Conservation (phyloP, 2,113 vertebrate genomes). For the Thinocorus orbignyianus region DNA sequence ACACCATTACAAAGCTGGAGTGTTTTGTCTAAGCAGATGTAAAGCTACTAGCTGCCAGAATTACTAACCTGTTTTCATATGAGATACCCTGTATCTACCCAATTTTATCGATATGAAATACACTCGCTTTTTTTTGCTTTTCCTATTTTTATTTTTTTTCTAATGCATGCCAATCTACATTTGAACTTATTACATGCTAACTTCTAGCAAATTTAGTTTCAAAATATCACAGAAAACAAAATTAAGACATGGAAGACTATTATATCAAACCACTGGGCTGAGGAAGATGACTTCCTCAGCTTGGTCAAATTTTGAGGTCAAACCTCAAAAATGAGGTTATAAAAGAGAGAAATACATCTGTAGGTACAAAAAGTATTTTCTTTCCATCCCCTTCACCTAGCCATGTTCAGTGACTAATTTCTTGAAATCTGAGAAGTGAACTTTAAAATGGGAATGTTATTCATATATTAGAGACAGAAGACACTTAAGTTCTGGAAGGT, state of each 20-base stretch:
- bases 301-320: background rate
- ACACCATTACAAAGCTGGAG: background rate
- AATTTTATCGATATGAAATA: background rate
- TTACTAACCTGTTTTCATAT: background rate
- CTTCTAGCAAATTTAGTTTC: background rate
- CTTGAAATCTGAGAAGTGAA: background rate
- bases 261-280: background rate
- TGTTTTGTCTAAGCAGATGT: background rate
- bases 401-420: background rate
- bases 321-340: background rate
- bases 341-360: background rate
- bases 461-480: background rate
- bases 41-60: background rate
- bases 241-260: background rate
- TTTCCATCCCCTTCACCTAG: background rate
- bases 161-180: background rate
- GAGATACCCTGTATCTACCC: background rate
- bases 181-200: background rate
- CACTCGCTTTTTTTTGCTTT: background rate
- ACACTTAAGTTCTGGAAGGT: background rate
- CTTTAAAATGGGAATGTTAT: background rate
- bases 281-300: background rate
- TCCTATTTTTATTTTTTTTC: background rate
- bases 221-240: background rate
- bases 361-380: background rate